Percentiles rank a stretch among this genome's conserved stretches.
Conservation (phyloP, 1,140 invertebrate species). For the Apolygus lucorum region DNA sequence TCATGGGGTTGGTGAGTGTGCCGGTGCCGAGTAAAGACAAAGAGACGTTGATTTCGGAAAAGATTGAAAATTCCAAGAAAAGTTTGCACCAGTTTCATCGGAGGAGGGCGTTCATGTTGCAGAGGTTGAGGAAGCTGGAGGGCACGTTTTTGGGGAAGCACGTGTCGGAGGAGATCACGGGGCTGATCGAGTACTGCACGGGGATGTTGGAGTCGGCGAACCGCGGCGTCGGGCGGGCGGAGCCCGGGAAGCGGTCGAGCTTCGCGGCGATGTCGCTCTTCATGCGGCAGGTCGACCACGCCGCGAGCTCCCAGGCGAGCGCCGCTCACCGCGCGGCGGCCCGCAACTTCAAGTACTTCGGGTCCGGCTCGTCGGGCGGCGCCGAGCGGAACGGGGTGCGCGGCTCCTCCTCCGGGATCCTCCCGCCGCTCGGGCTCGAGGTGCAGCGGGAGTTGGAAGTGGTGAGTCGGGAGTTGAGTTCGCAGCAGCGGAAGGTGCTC, state of each 20-base stretch:
- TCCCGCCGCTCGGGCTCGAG: conserved; percentile 41
- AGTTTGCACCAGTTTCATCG: conserved; percentile 56
- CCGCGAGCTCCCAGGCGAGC: conserved; percentile 37
- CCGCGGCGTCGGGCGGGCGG: not conserved
- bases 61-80: conserved; percentile 39
- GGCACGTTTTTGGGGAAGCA: conserved; percentile 60
- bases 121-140: conserved; percentile 66
- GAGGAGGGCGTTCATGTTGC: conserved; percentile 56
- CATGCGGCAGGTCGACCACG: conserved; percentile 45
- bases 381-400: conserved; percentile 24
- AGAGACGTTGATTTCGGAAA: conserved; percentile 38
- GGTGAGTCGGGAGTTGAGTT: conserved; percentile 56
- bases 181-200: conserved; percentile 60
- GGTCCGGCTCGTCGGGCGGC: conserved; percentile 48
- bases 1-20: conserved; percentile 36
- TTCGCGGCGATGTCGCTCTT: conserved; percentile 44
- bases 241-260: conserved; percentile 21
- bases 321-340: conserved; percentile 22
- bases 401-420: conserved; percentile 39
- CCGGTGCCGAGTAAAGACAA: conserved; percentile 18
- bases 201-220: conserved; percentile 23
- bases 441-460: conserved; percentile 49
- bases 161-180: conserved; percentile 60
- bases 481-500: conserved; percentile 61
- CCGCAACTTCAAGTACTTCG: conserved; percentile 45